Evolutionary conservation across 2,888 invertebrate species (phyloP).

Genomic region (Magallana nippona): DNA sequence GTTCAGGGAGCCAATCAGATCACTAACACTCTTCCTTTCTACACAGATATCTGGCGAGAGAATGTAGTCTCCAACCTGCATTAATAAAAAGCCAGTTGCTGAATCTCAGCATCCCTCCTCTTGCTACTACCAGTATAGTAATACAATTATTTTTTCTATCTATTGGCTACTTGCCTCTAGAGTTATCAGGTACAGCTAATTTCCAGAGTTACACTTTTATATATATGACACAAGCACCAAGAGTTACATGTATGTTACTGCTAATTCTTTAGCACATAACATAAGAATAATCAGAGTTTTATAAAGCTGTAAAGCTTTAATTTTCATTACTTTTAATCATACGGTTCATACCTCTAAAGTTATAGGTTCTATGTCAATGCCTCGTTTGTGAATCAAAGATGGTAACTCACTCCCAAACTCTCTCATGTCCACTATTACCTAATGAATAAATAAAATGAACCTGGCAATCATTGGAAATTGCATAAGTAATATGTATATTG

Average conservation of each 20-base stretch:
- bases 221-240: no score
- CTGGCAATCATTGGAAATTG: no score
- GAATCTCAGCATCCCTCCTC: no score
- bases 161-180: background rate
- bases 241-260: no score
- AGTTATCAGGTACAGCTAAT: no score
- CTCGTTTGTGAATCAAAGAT: conserved; percentile 93
- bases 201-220: no score
- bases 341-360: conserved; percentile 85
- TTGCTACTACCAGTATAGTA: no score
- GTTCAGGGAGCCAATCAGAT: conserved; percentile 96
- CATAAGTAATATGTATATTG: no score
- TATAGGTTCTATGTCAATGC: conserved; percentile 93
- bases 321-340: background rate
- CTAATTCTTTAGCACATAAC: no score
- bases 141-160: background rate
- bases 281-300: no score
- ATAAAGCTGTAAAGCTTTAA: no score
- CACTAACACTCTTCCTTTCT: conserved; percentile 96
- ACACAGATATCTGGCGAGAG: conserved; percentile 97
- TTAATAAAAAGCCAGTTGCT: no score
- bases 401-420: conserved; percentile 98
- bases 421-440: conserved; percentile 94
- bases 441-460: conserved; percentile 19
- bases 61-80: conserved; percentile 97